A percentile compares a stretch with the other conserved stretches of the same genome.
These are phyloP conservation scores for Charina bottae DNA, from an alignment of 2,113 vertebrate species.

Conservation along the genomic window DNA sequence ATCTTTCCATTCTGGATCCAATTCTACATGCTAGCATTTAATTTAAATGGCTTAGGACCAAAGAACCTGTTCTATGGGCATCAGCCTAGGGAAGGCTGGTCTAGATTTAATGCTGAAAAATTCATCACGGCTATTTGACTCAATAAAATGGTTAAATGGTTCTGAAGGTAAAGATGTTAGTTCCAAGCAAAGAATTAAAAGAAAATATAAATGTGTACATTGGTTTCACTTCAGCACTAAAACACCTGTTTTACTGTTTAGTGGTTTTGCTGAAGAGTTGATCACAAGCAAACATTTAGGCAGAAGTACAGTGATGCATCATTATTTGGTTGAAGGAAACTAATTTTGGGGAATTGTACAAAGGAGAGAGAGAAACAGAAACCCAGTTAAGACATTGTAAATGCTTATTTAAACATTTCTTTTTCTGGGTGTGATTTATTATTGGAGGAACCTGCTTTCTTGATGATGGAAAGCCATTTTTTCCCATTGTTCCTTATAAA, in stretches of 20 bases:
- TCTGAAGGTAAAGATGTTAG: constrained; percentile 4
- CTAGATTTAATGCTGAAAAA: background rate
- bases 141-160: constrained; percentile 10
- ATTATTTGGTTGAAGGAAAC: constrained; percentile 5
- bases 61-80: background rate
- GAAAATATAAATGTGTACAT: constrained; percentile 45
- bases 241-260: background rate
- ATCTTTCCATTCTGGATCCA: background rate
- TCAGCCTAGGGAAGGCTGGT: background rate
- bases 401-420: background rate
- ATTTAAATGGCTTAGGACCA: background rate
- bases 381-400: constrained; percentile 3
- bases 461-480: background rate
- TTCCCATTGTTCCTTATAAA: background rate
- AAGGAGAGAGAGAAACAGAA: constrained; percentile 26
- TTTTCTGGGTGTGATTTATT: background rate
- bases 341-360: background rate
- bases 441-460: background rate
- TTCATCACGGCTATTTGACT: constrained; percentile 1
- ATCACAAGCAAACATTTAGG: background rate
- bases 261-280: constrained; percentile 17
- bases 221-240: constrained; percentile 20
- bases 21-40: background rate
- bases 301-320: constrained; percentile 9
- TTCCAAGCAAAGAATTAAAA: constrained; percentile 51